Conservation (phyloP, 2,888 invertebrate genomes). For the Cacoxenus indagator region DNA sequence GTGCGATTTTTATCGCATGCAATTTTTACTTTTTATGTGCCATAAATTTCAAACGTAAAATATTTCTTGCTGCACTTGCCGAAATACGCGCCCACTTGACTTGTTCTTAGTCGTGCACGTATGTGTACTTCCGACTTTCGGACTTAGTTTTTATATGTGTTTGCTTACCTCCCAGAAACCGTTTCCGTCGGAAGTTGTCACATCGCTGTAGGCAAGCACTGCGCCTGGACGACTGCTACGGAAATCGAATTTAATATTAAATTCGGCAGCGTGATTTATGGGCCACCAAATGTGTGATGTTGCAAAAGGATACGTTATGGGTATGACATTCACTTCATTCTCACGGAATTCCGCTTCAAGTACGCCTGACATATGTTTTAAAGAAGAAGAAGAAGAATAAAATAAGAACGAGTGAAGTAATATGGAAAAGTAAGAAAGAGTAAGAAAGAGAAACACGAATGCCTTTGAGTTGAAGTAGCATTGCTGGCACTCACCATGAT, state of each 20-base stretch:
- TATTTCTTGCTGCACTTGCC: neutral
- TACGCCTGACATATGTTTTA: constrained; percentile 75
- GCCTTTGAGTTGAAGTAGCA: too few relatives aligned
- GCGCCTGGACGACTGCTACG: constrained; percentile 87
- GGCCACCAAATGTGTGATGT: constrained; percentile 94
- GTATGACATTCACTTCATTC: constrained; percentile 87
- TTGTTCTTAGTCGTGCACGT: constrained; percentile 13
- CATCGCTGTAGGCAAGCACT: constrained; percentile 87
- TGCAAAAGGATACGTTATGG: constrained; percentile 91
- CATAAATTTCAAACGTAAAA: neutral
- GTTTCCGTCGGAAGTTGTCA: constrained; percentile 78
- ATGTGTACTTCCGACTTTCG: constrained; percentile 14
- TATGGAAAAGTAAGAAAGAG: neutral
- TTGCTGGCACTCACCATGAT: constrained; percentile 73
- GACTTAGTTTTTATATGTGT: too few relatives aligned
- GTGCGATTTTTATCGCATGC: neutral
- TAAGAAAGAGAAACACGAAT: too few relatives aligned
- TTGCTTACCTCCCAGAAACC: constrained; percentile 88
- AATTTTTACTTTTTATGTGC: too few relatives aligned
- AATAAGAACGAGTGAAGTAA: too few relatives aligned
- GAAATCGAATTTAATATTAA: constrained; percentile 88
- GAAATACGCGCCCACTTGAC: neutral
- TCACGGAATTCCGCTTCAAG: constrained; percentile 87
- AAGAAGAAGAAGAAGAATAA: neutral
- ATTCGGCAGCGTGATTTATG: constrained; percentile 79